Percentiles rank a stretch among this genome's conserved stretches.
phyloP scores from a whole-genome alignment of 2,888 invertebrate species.

The Portevinia maculata region DNA sequence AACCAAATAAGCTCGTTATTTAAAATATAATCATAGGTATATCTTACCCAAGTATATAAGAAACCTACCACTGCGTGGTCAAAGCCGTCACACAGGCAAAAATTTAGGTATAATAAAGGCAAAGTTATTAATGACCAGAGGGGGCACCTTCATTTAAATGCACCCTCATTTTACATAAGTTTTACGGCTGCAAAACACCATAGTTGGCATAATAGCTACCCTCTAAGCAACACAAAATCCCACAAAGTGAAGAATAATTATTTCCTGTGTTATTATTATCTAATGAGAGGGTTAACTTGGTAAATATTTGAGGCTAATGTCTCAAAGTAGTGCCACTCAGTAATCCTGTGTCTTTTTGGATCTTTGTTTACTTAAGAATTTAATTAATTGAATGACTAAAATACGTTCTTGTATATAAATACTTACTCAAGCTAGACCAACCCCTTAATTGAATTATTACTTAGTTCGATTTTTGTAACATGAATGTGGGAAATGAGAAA shows the following conservation, averaged over 20 bases:
- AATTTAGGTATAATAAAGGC: constrained; percentile 9
- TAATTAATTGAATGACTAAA: constrained; percentile 28
- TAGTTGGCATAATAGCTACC: background rate
- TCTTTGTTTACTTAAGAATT: constrained; percentile 19
- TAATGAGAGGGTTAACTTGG: constrained; percentile 40
- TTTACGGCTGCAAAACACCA: constrained; percentile 9
- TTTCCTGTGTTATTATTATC: constrained; percentile 19
- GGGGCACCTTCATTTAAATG: constrained; percentile 33
- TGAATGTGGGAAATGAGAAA: background rate
- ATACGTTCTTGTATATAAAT: constrained; percentile 15
- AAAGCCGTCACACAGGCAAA: background rate
- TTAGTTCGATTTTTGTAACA: constrained; percentile 8
- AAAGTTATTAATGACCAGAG: constrained; percentile 31
- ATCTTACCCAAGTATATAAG: background rate
- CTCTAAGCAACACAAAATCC: constrained; percentile 20
- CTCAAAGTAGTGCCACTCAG: background rate
- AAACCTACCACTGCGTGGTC: constrained; percentile 4
- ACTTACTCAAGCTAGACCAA: background rate
- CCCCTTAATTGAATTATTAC: constrained; percentile 38
- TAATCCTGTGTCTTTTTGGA: background rate
- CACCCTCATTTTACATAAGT: constrained; percentile 24
- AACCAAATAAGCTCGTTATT: too few relatives aligned
- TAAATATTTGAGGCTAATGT: constrained; percentile 18
- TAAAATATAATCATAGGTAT: too few relatives aligned
- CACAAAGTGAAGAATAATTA: background rate